Evolutionary conservation across 2,797 vertebrate species (phyloP), one percentile per base, ranked within the genome.

Genomic region (Bradypodion ventrale): DNA sequence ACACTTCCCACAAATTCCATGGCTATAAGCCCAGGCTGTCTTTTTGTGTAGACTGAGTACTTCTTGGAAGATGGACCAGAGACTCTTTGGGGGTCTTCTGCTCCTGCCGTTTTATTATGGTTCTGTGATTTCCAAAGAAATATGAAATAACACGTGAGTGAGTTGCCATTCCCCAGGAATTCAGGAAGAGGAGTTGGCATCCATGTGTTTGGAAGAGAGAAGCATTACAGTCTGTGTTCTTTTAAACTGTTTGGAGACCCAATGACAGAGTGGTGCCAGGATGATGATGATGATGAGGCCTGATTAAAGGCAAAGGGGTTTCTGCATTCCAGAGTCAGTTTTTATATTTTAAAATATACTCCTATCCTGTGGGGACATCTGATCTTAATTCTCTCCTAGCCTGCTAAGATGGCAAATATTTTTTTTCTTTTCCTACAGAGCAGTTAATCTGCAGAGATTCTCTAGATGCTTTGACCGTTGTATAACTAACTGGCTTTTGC

Each of bases 391-490:
- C 32, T 56, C 46, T 56, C 44, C 32, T 46, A 16, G 62, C 10
- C 62, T 68, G 44, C 73, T n/a, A 32, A 23, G 35, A 56, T 59
- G 46, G 19, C 63, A 59, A 76, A 75, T 79, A 42, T 76, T 83
- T 59, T 76, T 83, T 59, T 68, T 68, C 82, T 68, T 83, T 83
- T 56, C 76, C 13, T 76, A 29, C 42, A 56, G 35, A 68, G 62
- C 62, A 56, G 59, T 68, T 68, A 83, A 76, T 83, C 62, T 23
- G 27, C 62, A 42, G n/a, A 74, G 62, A 76, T 76, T 83, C 82
- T 46, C 63, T 9, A 68, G 59, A 76, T 76, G 82, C 74, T 76
- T 76, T 76, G 46, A 23, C 5, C 19, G 23, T 83, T 52, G 44
- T 74, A 52, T 76, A 75, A 76, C 35, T 5, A 75, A 76, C 35